Base-by-base conservation (phyloP, 2,888 invertebrate genomes). In the Noctua fimbriata region DNA sequence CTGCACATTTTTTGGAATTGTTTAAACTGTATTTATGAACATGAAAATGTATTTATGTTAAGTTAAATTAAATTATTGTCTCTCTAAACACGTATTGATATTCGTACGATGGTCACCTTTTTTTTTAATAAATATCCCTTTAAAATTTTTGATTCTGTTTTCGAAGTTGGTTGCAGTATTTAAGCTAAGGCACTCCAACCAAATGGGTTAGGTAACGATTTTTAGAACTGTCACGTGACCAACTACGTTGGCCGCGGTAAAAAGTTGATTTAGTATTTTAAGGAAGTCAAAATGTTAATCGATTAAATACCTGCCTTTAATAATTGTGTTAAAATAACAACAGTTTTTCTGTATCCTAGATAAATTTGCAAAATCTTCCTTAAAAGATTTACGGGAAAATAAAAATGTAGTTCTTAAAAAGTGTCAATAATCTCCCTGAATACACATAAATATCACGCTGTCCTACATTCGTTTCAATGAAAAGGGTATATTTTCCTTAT, bases 401-500 rank as follows among this genome's bases (percentile, higher is more conserved):
- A 32, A 47, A n/a, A 67, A 36, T 2, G 18, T 3, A 55, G 14
- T 41, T 58, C 9, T 44, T 14, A 58, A 76, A 66, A 55, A 18
- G 32, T 72, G 44, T 49, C 73, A 76, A 47, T 69, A 77, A 58
- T 60, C 70, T 74, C 18, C 47, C 70, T 77, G 63, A 58, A 69
- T 58, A 9, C 72, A 60, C 72, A 72, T 76, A 73, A 86, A 85
- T 76, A 85, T 66, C 41, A 60, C 5, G 65, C 69, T 58, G 65
- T 78, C 80, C 79, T 78, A 79, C 73, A 86, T 83, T 89, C 83
- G 66, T 70, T 79, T 73, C 77, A 69, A 55, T 81, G 76, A 87
- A 89, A 90, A 82, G 83, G 78, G 71, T 87, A 84, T 87, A 89
- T 91, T 89, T 90, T 89, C 85, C 86, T 88, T 89, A 91, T 90